Percentiles rank a stretch among this genome's conserved stretches.
Evolutionary conservation across 2,113 vertebrate genomes (phyloP).

Genomic region (Cygnus buccinator): DNA sequence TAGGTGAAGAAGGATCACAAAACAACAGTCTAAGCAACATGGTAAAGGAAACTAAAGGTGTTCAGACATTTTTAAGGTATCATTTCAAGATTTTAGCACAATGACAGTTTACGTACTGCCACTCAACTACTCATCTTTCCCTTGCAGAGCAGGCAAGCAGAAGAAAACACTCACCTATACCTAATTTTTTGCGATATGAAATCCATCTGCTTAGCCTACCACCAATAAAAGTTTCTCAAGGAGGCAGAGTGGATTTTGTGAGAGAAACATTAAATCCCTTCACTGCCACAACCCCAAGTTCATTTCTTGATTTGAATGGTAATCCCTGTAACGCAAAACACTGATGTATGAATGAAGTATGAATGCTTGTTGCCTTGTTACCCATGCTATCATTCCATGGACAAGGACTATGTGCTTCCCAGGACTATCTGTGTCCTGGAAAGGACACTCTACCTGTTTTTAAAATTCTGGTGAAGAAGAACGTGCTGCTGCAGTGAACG

Average conservation of each 20-base stretch:
- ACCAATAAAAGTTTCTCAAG: neutral
- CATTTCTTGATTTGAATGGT: neutral
- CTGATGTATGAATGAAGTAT: neutral
- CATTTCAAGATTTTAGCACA: neutral
- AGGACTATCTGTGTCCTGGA: neutral
- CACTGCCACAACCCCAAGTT: neutral
- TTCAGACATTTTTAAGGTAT: neutral
- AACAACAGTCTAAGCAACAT: neutral
- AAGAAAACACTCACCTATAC: neutral
- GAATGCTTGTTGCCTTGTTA: neutral
- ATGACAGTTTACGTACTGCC: neutral
- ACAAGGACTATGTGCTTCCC: neutral
- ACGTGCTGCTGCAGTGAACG: slow-evolving; percentile 1
- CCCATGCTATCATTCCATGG: neutral
- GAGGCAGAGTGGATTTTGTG: neutral
- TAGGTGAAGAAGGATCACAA: neutral
- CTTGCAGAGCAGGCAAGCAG: neutral
- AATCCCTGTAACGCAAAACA: neutral
- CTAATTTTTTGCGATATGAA: neutral
- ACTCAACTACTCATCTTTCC: neutral
- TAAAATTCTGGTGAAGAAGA: neutral
- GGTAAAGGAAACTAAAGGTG: neutral
- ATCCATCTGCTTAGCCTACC: neutral
- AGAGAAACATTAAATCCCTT: neutral
- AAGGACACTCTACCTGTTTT: neutral